Evolutionary conservation across 23 tunicate species (phyloP).

Genomic region (Styela clava): DNA sequence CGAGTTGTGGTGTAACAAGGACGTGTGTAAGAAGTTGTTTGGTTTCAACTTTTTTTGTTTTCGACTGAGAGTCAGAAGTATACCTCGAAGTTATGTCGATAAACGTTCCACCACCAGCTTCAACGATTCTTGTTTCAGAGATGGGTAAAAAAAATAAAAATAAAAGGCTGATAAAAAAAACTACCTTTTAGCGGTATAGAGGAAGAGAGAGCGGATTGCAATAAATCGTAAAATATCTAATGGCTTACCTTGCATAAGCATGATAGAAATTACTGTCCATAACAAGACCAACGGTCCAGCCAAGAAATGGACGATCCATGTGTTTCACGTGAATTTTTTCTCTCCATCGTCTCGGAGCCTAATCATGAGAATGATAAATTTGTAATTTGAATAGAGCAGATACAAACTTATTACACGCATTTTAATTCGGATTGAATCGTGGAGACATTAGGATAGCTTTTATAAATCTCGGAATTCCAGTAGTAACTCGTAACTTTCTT

Average conservation of each 20-base stretch:
- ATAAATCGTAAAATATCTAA: too few relatives aligned
- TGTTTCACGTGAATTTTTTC: neutral
- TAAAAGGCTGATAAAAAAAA: too few relatives aligned
- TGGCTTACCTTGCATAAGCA: neutral
- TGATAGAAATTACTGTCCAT: neutral
- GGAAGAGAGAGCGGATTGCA: too few relatives aligned
- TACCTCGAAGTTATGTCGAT: constrained; percentile 12
- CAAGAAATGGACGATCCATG: constrained; percentile 26
- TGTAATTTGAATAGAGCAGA: neutral
- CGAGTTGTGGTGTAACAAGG: neutral
- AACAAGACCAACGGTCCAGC: constrained; percentile 21
- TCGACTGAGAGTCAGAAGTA: too few relatives aligned
- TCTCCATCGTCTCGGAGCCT: constrained; percentile 46
- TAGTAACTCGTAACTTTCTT: too few relatives aligned
- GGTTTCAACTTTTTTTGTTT: too few relatives aligned
- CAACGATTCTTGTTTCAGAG: constrained; percentile 22
- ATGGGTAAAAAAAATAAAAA: too few relatives aligned
- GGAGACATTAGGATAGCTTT: too few relatives aligned
- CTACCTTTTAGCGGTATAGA: too few relatives aligned
- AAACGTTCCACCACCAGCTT: constrained; percentile 41
- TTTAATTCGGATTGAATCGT: too few relatives aligned
- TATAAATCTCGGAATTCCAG: too few relatives aligned
- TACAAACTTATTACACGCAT: neutral
- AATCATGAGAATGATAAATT: neutral
- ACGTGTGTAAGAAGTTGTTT: neutral